Conservation (phyloP, 2,888 invertebrate genomes). For the Epiblema foenella region DNA sequence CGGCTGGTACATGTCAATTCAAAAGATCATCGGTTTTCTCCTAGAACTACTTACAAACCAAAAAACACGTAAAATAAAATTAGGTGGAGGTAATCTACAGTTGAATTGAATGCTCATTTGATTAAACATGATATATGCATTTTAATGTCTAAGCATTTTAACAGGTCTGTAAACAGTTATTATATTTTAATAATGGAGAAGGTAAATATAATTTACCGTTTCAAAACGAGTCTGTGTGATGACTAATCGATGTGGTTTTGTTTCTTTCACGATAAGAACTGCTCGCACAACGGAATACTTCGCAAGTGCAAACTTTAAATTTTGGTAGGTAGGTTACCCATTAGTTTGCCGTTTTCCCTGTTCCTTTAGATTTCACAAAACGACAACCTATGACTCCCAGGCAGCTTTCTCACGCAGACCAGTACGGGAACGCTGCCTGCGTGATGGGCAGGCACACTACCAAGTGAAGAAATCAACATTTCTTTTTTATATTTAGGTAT, state of each 20-base stretch:
- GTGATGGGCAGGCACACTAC: no score
- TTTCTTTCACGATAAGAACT: conserved; percentile 28
- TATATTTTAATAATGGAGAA: neutral
- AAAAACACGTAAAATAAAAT: neutral
- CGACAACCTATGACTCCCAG: no score
- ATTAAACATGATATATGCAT: neutral
- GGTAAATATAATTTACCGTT: conserved; percentile 3
- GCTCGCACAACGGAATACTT: conserved; percentile 1
- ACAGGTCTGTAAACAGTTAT: neutral
- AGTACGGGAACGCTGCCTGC: no score
- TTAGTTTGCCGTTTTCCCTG: neutral
- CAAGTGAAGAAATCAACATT: no score
- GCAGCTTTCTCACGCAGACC: no score
- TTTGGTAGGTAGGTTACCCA: neutral
- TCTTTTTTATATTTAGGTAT: no score
- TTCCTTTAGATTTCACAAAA: no score
- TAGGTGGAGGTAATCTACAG: neutral
- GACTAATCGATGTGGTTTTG: conserved; percentile 6
- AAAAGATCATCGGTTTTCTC: no score
- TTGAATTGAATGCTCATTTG: neutral
- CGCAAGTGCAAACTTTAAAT: conserved; percentile 1
- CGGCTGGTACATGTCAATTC: no score
- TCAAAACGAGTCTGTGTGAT: conserved; percentile 17
- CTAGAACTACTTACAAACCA: no score
- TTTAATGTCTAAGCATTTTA: neutral